These are phyloP conservation scores for Melipona bicolor DNA, from an alignment of 2,888 invertebrate species.

Conservation along the genomic window DNA sequence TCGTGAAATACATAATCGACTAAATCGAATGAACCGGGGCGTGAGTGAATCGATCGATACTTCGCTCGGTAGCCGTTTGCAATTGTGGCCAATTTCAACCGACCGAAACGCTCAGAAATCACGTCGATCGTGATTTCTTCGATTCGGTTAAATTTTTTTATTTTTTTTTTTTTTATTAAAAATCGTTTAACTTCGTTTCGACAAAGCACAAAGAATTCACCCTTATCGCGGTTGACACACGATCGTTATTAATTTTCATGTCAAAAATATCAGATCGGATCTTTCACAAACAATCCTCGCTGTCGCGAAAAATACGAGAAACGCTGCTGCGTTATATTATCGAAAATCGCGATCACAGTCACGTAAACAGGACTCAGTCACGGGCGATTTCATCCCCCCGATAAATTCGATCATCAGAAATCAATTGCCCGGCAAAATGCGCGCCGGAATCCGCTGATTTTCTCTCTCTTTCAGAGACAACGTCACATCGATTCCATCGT, in stretches of 20 bases:
- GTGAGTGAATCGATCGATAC: not conserved
- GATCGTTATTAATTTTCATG: too few relatives aligned
- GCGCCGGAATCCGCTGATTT: not conserved
- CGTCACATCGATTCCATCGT: not conserved
- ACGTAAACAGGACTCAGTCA: not conserved
- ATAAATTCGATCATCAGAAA: not conserved
- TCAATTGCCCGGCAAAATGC: conserved; percentile 7
- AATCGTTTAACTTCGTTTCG: too few relatives aligned
- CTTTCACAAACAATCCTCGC: too few relatives aligned
- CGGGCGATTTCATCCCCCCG: not conserved
- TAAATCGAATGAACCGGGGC: too few relatives aligned
- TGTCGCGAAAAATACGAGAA: not conserved
- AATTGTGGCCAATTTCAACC: too few relatives aligned
- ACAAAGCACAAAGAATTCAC: too few relatives aligned
- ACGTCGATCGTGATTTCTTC: not conserved
- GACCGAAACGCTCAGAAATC: not conserved
- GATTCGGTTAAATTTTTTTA: too few relatives aligned
- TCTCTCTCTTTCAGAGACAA: not conserved
- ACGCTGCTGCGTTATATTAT: not conserved
- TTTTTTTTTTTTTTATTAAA: too few relatives aligned
- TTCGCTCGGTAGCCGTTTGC: not conserved
- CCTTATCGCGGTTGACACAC: too few relatives aligned
- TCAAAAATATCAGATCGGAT: too few relatives aligned
- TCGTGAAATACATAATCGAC: not conserved
- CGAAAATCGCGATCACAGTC: not conserved